phyloP scores from a whole-genome alignment of 2,888 invertebrate species.

The Dryococelus australis region DNA sequence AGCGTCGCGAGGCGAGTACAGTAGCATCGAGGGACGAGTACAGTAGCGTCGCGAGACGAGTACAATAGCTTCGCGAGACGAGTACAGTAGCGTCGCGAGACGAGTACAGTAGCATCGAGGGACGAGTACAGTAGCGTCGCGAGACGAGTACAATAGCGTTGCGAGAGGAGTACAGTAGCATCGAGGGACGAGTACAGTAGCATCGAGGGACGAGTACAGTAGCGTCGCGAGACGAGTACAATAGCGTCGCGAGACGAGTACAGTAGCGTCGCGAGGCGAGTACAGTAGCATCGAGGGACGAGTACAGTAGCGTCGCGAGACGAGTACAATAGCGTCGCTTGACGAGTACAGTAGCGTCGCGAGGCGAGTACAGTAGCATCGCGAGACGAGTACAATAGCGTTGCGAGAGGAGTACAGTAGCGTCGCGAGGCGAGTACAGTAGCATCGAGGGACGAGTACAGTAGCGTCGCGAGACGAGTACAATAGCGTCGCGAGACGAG shows the following conservation, averaged over 20 bases:
- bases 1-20: no score
- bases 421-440: no score
- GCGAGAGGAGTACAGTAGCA: no score
- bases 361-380: background rate
- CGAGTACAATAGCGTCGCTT: background rate
- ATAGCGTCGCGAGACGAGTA: conserved; percentile 6
- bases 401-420: background rate
- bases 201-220: background rate
- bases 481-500: background rate
- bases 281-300: no score
- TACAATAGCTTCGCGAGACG: no score
- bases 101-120: background rate
- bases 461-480: conserved; percentile 16
- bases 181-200: background rate
- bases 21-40: no score
- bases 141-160: background rate
- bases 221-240: conserved; percentile 1
- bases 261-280: background rate
- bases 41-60: background rate
- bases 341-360: conserved; percentile 3
- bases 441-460: no score
- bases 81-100: conserved; percentile 2
- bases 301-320: conserved; percentile 2
- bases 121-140: conserved; percentile 3
- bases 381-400: background rate